phyloP scores from a whole-genome alignment of 2,113 vertebrate species.

The Elephas maximus region DNA sequence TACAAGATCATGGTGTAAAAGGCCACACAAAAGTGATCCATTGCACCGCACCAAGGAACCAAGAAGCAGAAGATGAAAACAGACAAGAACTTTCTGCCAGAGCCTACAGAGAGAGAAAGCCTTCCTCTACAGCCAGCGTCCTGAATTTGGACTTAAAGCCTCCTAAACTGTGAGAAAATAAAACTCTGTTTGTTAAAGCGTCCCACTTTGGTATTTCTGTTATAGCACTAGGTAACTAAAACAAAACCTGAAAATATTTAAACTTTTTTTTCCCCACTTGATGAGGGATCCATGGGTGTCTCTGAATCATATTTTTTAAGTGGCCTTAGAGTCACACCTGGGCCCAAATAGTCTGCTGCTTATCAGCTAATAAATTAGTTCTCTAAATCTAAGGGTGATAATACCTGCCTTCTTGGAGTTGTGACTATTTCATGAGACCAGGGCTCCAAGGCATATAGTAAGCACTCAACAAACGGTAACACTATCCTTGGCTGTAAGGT shows the following conservation, averaged over 20 bases:
- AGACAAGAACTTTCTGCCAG: too few relatives aligned
- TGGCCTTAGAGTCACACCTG: not conserved
- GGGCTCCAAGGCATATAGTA: not conserved
- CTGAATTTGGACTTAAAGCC: too few relatives aligned
- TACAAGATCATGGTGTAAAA: too few relatives aligned
- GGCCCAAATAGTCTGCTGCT: not conserved
- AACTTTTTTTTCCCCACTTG: not conserved
- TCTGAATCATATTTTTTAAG: constrained; percentile 34
- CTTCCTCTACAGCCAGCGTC: too few relatives aligned
- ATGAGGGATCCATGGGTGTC: not conserved
- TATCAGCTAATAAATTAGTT: not conserved
- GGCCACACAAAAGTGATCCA: too few relatives aligned
- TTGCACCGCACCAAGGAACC: too few relatives aligned
- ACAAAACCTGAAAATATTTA: not conserved
- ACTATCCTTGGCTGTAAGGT: not conserved
- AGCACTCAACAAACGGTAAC: not conserved
- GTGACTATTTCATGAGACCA: constrained; percentile 23
- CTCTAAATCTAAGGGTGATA: constrained; percentile 22
- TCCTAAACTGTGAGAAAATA: too few relatives aligned
- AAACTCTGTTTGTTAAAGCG: too few relatives aligned
- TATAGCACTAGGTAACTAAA: too few relatives aligned
- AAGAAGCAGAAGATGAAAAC: too few relatives aligned
- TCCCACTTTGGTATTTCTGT: too few relatives aligned
- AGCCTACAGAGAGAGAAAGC: too few relatives aligned
- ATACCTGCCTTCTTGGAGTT: not conserved